phyloP scores from a whole-genome alignment of 1,140 invertebrate species.

The Drosophila nigromelanica region DNA sequence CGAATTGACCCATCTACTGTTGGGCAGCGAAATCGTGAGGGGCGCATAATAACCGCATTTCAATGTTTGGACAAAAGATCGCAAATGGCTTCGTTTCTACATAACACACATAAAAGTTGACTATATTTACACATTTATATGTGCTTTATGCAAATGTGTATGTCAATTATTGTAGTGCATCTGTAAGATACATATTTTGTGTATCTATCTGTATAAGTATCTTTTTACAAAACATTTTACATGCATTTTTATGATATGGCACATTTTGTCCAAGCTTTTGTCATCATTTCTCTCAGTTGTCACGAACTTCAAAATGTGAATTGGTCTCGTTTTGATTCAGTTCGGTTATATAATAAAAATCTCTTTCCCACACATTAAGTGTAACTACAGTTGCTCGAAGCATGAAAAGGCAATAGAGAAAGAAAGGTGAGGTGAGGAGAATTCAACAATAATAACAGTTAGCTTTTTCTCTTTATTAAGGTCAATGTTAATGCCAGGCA shows the following conservation, averaged over 20 bases:
- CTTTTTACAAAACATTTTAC: conserved; percentile 40
- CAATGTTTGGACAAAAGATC: conserved; percentile 49
- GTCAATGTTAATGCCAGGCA: conserved; percentile 75
- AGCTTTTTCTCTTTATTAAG: conserved; percentile 59
- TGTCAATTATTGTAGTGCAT: conserved; percentile 29
- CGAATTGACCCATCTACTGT: conserved; percentile 39
- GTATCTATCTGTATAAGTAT: conserved; percentile 5
- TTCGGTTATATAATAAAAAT: conserved; percentile 61
- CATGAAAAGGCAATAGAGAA: conserved; percentile 24
- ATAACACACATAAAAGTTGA: conserved; percentile 48
- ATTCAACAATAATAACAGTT: conserved; percentile 50
- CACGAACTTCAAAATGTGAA: conserved; percentile 61
- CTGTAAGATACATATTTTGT: conserved; percentile 13
- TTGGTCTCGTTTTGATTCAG: conserved; percentile 20
- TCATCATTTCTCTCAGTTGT: conserved; percentile 59
- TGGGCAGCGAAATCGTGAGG: conserved; percentile 26
- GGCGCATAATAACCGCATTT: conserved; percentile 43
- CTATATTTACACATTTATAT: conserved; percentile 16
- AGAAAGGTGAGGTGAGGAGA: conserved; percentile 21
- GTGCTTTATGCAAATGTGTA: conserved; percentile 16
- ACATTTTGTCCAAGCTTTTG: conserved; percentile 51
- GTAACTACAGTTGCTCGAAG: conserved; percentile 37
- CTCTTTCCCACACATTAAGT: conserved; percentile 56
- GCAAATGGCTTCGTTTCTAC: conserved; percentile 52
- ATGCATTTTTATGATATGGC: conserved; percentile 48